Percentiles rank a stretch among this genome's conserved stretches.
These are phyloP conservation scores for Oligia fasciuncula DNA, from an alignment of 2,888 invertebrate species.

Conservation along the genomic window DNA sequence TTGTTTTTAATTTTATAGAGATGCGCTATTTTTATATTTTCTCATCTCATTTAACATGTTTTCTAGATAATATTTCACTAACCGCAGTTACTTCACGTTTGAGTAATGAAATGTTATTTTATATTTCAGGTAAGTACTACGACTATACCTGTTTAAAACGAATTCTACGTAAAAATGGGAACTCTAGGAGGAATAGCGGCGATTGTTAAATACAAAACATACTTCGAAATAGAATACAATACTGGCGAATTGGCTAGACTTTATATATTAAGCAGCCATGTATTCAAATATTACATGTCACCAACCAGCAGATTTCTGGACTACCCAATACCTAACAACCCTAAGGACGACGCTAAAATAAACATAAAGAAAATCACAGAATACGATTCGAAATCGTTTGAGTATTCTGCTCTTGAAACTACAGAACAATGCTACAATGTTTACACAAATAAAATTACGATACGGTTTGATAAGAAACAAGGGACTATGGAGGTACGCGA, in stretches of 20 bases:
- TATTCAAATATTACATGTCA: conserved; percentile 84
- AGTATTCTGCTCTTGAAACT: conserved; percentile 74
- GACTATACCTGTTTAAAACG: not conserved
- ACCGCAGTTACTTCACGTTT: not conserved
- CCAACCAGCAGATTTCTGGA: conserved; percentile 80
- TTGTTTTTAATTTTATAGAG: not conserved
- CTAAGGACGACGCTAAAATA: conserved; percentile 80
- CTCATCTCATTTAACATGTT: not conserved
- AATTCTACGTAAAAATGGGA: conserved; percentile 33
- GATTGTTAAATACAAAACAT: conserved; percentile 75
- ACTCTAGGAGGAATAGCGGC: conserved; percentile 71
- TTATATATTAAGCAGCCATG: conserved; percentile 82
- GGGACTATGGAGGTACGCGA: conserved; percentile 80
- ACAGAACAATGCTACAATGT: conserved; percentile 72
- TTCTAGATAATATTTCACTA: not conserved
- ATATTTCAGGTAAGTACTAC: conserved; percentile 48
- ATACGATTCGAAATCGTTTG: conserved; percentile 77
- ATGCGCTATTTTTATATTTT: not conserved
- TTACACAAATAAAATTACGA: conserved; percentile 77
- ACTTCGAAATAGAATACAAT: conserved; percentile 76
- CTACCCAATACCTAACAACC: conserved; percentile 80
- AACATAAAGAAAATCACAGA: conserved; percentile 76
- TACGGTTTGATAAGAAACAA: conserved; percentile 78
- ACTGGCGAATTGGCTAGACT: conserved; percentile 79
- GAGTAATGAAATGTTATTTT: conserved; percentile 11